Evolutionary conservation across 2,888 invertebrate genomes (phyloP).

Genomic region (Xanthorhoe designata): DNA sequence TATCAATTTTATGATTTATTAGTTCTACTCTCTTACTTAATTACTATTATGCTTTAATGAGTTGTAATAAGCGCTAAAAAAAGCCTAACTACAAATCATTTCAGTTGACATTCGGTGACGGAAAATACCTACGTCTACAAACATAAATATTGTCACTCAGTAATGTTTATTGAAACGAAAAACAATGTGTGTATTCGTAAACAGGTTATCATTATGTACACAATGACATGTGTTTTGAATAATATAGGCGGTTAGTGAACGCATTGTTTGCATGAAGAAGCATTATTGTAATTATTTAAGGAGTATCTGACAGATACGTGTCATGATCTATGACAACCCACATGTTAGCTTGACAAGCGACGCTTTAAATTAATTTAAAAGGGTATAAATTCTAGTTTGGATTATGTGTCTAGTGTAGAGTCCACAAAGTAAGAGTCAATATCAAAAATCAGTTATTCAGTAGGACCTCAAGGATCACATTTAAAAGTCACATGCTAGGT

Average conservation of each 20-base stretch:
- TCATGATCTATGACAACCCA: neutral
- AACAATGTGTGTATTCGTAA: constrained; percentile 25
- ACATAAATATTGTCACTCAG: constrained; percentile 6
- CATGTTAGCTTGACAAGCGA: too few relatives aligned
- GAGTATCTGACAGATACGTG: neutral
- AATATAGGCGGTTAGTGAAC: neutral
- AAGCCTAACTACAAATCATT: neutral
- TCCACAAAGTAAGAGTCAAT: too few relatives aligned
- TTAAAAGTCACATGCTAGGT: too few relatives aligned
- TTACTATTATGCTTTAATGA: too few relatives aligned
- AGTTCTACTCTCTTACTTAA: too few relatives aligned
- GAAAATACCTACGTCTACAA: constrained; percentile 16
- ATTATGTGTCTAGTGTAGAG: too few relatives aligned
- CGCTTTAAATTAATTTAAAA: too few relatives aligned
- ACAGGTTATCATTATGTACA: constrained; percentile 19
- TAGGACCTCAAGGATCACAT: too few relatives aligned
- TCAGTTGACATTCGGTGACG: neutral
- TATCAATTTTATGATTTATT: too few relatives aligned
- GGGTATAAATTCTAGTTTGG: too few relatives aligned
- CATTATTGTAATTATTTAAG: neutral
- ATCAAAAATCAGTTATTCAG: too few relatives aligned
- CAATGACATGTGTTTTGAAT: constrained; percentile 24
- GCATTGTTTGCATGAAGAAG: constrained; percentile 18
- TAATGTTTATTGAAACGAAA: constrained; percentile 20
- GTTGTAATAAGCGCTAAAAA: too few relatives aligned